phyloP scores from a whole-genome alignment of 2,888 invertebrate genomes.

The Scotopteryx bipunctaria region DNA sequence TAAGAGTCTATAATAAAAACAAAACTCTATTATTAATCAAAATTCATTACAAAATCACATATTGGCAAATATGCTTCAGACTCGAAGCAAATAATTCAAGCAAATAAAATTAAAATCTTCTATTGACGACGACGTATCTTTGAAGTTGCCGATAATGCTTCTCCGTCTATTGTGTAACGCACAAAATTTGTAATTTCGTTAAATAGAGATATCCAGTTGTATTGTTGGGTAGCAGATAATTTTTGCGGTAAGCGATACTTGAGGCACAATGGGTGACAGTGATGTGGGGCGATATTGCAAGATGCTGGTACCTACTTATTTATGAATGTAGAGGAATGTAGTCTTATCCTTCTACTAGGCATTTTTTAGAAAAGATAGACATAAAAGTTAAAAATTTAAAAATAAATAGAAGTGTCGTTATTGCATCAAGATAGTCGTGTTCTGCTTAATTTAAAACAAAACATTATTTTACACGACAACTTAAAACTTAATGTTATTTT shows the following conservation, averaged over 20 bases:
- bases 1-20: background rate
- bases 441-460: too few relatives aligned
- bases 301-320: constrained; percentile 17
- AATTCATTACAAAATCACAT: constrained; percentile 4
- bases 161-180: constrained; percentile 40
- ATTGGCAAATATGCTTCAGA: background rate
- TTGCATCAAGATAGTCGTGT: too few relatives aligned
- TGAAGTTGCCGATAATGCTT: constrained; percentile 55
- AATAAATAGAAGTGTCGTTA: too few relatives aligned
- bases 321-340: constrained; percentile 13
- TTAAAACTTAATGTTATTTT: too few relatives aligned
- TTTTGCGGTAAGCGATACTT: constrained; percentile 81
- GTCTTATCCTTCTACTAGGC: constrained; percentile 13
- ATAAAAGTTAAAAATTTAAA: too few relatives aligned
- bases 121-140: constrained; percentile 38
- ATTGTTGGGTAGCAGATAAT: constrained; percentile 72
- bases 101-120: constrained; percentile 33
- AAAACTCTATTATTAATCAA: constrained; percentile 8
- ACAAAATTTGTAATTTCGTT: constrained; percentile 75
- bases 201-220: constrained; percentile 70
- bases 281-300: constrained; percentile 58
- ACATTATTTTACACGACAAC: too few relatives aligned
- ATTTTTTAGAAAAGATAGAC: constrained; percentile 1
- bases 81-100: constrained; percentile 30
- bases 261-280: constrained; percentile 69